These are phyloP conservation scores for Plectropomus leopardus DNA, from an alignment of 2,113 vertebrate genomes.

Conservation along the genomic window DNA sequence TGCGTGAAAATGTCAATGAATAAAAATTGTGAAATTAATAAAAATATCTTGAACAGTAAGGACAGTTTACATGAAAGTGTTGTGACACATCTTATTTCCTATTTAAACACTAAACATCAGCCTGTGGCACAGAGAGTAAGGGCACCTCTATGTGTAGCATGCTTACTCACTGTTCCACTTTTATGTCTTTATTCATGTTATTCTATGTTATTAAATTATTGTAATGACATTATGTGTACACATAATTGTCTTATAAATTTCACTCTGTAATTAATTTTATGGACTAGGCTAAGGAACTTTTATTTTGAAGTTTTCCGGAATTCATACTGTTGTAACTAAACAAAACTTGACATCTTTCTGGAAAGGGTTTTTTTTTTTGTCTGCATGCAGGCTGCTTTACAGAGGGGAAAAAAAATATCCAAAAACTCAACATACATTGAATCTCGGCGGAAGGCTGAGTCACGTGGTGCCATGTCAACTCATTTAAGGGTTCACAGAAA, in stretches of 20 bases:
- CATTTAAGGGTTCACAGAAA: neutral
- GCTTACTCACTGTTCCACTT: no score
- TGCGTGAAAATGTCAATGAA: no score
- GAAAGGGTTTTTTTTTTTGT: neutral
- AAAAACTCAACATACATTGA: neutral
- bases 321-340: neutral
- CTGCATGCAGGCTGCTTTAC: neutral
- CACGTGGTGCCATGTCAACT: neutral
- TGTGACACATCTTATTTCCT: neutral
- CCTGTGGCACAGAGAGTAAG: neutral
- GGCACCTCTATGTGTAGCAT: no score
- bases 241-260: no score
- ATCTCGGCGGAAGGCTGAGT: neutral
- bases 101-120: neutral
- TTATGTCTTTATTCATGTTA: no score
- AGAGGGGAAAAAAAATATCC: neutral
- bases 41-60: neutral
- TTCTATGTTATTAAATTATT: no score
- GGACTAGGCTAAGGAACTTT: neutral
- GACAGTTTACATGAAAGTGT: neutral
- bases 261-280: neutral
- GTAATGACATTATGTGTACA: no score
- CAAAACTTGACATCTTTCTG: neutral
- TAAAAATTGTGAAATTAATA: neutral
- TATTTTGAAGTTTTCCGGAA: slow-evolving; percentile 33